phyloP scores from a whole-genome alignment of 2,113 vertebrate species.

The Cygnus buccinator region DNA sequence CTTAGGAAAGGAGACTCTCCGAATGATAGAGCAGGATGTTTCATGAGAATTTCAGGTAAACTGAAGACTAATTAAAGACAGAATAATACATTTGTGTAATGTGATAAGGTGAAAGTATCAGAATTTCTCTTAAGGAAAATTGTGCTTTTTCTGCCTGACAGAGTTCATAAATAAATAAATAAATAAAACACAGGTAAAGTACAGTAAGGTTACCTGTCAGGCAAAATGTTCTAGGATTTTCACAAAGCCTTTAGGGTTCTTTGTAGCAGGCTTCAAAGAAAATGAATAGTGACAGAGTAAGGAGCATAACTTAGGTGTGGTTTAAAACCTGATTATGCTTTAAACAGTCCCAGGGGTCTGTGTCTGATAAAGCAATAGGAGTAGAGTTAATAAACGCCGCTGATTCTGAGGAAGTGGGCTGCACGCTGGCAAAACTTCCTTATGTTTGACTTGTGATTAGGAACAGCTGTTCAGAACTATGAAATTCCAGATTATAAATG shows the following conservation, averaged over 20 bases:
- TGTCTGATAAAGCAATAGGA: background rate
- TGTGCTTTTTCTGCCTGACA: background rate
- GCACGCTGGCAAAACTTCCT: background rate
- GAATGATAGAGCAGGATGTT: background rate
- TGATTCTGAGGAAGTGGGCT: background rate
- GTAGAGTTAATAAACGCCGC: background rate
- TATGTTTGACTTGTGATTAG: background rate
- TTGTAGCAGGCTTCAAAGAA: background rate
- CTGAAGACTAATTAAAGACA: background rate
- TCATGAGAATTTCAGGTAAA: background rate
- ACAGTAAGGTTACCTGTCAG: conserved; percentile 19
- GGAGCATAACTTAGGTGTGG: background rate
- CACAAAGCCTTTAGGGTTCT: conserved; percentile 26
- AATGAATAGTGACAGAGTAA: background rate
- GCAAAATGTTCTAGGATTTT: background rate
- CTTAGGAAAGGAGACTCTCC: background rate
- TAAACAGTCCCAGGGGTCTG: background rate
- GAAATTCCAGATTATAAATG: background rate
- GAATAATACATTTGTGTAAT: background rate
- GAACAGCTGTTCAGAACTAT: background rate
- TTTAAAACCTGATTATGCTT: background rate
- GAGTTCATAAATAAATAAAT: background rate
- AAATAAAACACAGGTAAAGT: background rate
- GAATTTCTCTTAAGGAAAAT: background rate
- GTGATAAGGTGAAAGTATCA: background rate